Conservation (phyloP, 2,888 invertebrate species). For the Anthophora plumipes region DNA sequence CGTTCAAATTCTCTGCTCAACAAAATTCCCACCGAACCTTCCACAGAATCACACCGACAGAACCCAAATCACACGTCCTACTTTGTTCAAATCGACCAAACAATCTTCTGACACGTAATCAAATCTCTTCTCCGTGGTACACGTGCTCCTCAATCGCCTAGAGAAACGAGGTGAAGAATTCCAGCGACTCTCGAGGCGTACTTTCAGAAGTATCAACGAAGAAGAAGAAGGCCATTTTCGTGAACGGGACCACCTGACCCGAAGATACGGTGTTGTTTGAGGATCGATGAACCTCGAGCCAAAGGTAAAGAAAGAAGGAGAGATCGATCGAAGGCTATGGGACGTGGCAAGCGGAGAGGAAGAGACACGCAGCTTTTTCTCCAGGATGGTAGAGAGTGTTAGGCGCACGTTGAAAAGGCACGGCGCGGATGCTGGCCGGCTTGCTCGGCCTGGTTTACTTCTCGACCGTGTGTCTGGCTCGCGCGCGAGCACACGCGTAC, state of each 20-base stretch:
- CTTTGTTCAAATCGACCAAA: too few species aligned
- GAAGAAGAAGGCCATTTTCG: constrained; percentile 49
- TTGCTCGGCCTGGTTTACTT: constrained; percentile 76
- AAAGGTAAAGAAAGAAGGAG: constrained; percentile 4
- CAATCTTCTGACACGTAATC: too few species aligned
- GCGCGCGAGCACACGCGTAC: constrained; percentile 52
- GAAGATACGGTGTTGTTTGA: constrained; percentile 39
- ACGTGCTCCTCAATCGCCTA: not conserved
- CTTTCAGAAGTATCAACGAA: constrained; percentile 57
- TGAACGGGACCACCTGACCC: constrained; percentile 61
- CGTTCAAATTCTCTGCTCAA: constrained; percentile 2
- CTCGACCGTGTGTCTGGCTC: constrained; percentile 46
- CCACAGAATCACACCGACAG: too few species aligned
- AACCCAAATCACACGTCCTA: too few species aligned
- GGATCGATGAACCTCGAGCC: constrained; percentile 60
- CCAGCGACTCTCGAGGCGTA: constrained; percentile 32
- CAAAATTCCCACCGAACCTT: too few species aligned
- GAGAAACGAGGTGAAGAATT: constrained; percentile 54
- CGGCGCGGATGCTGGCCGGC: constrained; percentile 81
- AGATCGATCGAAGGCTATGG: constrained; percentile 42
- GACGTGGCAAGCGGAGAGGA: not conserved
- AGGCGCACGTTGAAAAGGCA: constrained; percentile 78
- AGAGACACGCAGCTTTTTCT: constrained; percentile 72
- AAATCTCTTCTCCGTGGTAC: too few species aligned
- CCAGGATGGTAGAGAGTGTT: constrained; percentile 81